Percentiles rank a stretch among this genome's conserved stretches.
Conservation (phyloP, 2,888 invertebrate species). For the Coenonympha glycerion region DNA sequence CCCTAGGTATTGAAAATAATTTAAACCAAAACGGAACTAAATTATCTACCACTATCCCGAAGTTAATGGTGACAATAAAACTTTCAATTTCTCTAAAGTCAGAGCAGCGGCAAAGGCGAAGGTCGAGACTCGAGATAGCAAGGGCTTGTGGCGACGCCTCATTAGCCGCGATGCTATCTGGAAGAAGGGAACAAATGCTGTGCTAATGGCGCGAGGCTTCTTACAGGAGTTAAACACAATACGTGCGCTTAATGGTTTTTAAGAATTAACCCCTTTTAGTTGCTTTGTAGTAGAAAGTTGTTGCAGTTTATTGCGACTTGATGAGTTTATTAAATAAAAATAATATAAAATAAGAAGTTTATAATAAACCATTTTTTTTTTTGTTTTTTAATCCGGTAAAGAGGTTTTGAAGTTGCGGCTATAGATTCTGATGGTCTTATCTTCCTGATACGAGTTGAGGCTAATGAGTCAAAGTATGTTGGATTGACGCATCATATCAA, state of each 20-base stretch:
- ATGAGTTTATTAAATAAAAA: too few species aligned
- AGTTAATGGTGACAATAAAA: not conserved
- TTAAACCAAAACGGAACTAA: too few species aligned
- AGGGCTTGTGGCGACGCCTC: slow-evolving; percentile 33
- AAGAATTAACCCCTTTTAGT: slow-evolving; percentile 8
- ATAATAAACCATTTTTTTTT: too few species aligned
- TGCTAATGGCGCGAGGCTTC: slow-evolving; percentile 30
- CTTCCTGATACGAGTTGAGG: too few species aligned
- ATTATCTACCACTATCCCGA: too few species aligned
- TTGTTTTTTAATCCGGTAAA: too few species aligned
- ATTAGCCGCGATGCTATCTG: slow-evolving; percentile 36
- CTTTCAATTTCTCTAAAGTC: slow-evolving; percentile 2
- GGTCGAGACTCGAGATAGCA: slow-evolving; percentile 24
- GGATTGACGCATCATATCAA: too few species aligned
- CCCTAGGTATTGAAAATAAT: too few species aligned
- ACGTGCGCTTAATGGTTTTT: slow-evolving; percentile 28
- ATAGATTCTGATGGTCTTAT: too few species aligned
- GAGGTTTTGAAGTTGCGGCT: too few species aligned
- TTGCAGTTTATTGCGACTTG: not conserved
- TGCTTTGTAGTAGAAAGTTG: not conserved
- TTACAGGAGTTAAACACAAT: slow-evolving; percentile 23
- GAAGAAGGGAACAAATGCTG: slow-evolving; percentile 32
- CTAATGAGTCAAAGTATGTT: too few species aligned
- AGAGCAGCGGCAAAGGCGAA: slow-evolving; percentile 16
- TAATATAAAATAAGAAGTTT: too few species aligned